phyloP scores from a whole-genome alignment of 2,888 invertebrate genomes.

The Yponomeuta cagnagella region DNA sequence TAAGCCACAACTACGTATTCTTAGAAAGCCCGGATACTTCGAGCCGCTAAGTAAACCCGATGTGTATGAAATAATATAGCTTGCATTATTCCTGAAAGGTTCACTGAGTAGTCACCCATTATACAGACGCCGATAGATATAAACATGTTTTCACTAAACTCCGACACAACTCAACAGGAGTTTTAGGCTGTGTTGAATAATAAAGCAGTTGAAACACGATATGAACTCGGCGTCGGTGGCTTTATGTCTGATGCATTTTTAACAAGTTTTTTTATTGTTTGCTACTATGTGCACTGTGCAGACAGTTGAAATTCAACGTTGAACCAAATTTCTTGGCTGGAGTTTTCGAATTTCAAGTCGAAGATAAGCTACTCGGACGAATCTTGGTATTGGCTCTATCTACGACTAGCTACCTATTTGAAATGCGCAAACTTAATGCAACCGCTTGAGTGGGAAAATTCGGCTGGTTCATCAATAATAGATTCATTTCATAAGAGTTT shows the following conservation, averaged over 20 bases:
- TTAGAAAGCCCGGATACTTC: not conserved
- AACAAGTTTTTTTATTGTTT: not conserved
- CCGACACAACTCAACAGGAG: not conserved
- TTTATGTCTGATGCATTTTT: constrained; percentile 3
- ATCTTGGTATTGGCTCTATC: not conserved
- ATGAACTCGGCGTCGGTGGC: not conserved
- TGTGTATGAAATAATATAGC: not conserved
- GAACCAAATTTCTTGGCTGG: not conserved
- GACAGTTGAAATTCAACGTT: not conserved
- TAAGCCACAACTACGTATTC: not conserved
- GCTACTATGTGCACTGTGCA: not conserved
- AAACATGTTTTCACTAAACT: not conserved
- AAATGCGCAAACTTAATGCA: not conserved
- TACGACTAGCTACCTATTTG: not conserved
- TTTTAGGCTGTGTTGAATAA: not conserved
- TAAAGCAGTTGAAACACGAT: not conserved
- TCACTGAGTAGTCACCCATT: not conserved
- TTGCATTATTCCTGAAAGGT: not conserved
- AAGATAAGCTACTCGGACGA: not conserved
- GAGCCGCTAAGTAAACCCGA: not conserved
- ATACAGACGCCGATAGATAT: not conserved
- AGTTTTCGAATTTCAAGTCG: not conserved
- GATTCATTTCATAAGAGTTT: not conserved
- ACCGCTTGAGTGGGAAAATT: not conserved
- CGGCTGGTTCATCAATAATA: not conserved